Evolutionary conservation across 2,113 vertebrate species (phyloP), one percentile per base, ranked within the genome.

Genomic region (Silurus asotus): DNA sequence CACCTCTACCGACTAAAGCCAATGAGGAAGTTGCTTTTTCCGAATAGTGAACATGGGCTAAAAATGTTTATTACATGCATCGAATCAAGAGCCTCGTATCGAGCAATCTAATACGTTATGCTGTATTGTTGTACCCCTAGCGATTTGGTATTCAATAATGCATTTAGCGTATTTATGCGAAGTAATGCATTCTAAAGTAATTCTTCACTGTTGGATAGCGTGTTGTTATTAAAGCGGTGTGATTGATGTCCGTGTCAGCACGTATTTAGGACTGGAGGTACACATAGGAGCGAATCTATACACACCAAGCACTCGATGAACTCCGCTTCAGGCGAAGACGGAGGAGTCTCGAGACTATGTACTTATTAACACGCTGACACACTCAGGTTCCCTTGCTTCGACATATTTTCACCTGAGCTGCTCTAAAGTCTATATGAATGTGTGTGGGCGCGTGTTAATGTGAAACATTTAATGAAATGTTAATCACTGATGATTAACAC

Each of bases 381-480:
- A 45, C 74, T 69, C 37, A 58, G 69, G 59, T 70, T 48, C 62
- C 25, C 4, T 1, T 28, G 25, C 56, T 58, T 85, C 3, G 28
- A 85, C 49, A 82, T 45, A 45, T 37, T n/a, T 55, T 37, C 23
- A 48, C 51, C 45, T 51, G 61, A 10, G 17, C 67, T 65, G 85
- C 77, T 55, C 17, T 62, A 81, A 64, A 61, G 53, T 56, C 64
- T 86, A 9, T 81, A n/a, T 62, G 69, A 61, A 61, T 81, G 85
- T 37, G 53, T 78, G n/a, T 84, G 64, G 56, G 80, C 82, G 82
- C 64, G 19, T 64, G 55, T 14, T 37, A 55, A 37, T 59, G 69
- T 10, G 17, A 3, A 49, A 45, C 59, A 11, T 83, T n/a, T n/a
- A 59, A 78, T 67, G 51, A 87, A 77, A 76, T 70, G 62, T 72